Evolutionary conservation across 2,113 vertebrate genomes (phyloP).

Genomic region (Platycercus adscitus): DNA sequence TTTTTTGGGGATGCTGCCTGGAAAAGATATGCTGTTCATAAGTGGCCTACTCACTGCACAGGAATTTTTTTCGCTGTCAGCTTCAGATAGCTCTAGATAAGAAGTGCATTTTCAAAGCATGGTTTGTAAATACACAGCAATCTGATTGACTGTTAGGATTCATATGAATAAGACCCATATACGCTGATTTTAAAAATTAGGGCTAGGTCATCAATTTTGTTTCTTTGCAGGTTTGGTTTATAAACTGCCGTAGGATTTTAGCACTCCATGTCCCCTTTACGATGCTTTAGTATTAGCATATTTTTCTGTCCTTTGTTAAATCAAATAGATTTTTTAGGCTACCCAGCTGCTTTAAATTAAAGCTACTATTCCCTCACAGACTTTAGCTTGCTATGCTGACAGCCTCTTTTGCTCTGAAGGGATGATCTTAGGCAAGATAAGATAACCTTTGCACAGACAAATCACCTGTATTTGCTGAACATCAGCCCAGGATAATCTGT

Average conservation of each 20-base stretch:
- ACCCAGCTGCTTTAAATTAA: background rate
- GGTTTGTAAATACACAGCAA: background rate
- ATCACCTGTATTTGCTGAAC: background rate
- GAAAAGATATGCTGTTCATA: background rate
- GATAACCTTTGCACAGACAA: background rate
- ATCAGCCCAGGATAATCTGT: background rate
- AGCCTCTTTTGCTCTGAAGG: background rate
- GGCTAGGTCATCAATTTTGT: background rate
- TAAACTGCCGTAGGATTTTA: background rate
- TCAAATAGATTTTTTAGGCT: conserved; percentile 2
- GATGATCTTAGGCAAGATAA: background rate
- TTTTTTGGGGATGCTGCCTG: background rate
- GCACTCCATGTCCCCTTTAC: background rate
- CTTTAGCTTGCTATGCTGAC: background rate
- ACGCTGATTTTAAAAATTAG: background rate
- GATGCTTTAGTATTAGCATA: background rate
- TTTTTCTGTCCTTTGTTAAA: conserved; percentile 28
- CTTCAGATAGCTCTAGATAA: background rate
- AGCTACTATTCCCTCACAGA: background rate
- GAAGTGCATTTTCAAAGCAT: background rate
- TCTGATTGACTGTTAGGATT: background rate
- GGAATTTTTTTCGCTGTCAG: background rate
- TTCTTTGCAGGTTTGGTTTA: background rate
- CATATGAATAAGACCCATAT: background rate
- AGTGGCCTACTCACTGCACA: background rate